Conservation (phyloP, 2,113 vertebrate genomes). For the Notarius lentiginosus region DNA sequence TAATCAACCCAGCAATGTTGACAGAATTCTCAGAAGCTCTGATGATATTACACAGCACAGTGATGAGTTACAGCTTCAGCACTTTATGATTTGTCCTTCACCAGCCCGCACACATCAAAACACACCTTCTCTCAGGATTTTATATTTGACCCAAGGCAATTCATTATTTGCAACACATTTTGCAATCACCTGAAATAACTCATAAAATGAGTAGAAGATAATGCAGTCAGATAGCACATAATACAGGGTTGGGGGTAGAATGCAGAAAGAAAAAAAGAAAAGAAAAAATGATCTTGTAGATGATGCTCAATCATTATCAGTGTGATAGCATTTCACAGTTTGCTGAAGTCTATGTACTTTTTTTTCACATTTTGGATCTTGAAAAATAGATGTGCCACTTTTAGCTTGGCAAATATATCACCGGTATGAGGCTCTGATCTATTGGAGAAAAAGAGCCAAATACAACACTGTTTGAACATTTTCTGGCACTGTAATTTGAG, state of each 20-base stretch:
- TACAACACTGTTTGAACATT: constrained; percentile 64
- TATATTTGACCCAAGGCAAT: constrained; percentile 47
- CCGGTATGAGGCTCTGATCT: constrained; percentile 48
- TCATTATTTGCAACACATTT: constrained; percentile 47
- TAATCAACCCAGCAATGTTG: constrained; percentile 40
- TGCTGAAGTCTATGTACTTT: background rate
- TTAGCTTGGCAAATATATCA: constrained; percentile 49
- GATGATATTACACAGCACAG: constrained; percentile 61
- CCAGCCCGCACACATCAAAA: constrained; percentile 15
- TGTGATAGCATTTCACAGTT: background rate
- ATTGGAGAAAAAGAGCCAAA: constrained; percentile 49
- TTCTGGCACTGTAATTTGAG: constrained; percentile 63
- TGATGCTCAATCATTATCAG: background rate
- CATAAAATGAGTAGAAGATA: constrained; percentile 19
- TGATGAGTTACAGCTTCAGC: constrained; percentile 66
- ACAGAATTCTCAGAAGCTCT: constrained; percentile 62
- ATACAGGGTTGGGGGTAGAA: background rate
- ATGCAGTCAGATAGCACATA: constrained; percentile 24
- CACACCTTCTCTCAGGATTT: constrained; percentile 30
- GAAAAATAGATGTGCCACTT: constrained; percentile 19
- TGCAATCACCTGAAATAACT: constrained; percentile 48
- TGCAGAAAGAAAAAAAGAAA: background rate
- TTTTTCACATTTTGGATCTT: background rate
- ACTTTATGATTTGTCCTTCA: constrained; percentile 59
- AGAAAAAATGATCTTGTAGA: background rate